A percentile compares a stretch with the other conserved stretches of the same genome.
Evolutionary conservation across 64 coral and sea anemone genomes (phyloP).

Genomic region (Dendrophyllia cribrosa): DNA sequence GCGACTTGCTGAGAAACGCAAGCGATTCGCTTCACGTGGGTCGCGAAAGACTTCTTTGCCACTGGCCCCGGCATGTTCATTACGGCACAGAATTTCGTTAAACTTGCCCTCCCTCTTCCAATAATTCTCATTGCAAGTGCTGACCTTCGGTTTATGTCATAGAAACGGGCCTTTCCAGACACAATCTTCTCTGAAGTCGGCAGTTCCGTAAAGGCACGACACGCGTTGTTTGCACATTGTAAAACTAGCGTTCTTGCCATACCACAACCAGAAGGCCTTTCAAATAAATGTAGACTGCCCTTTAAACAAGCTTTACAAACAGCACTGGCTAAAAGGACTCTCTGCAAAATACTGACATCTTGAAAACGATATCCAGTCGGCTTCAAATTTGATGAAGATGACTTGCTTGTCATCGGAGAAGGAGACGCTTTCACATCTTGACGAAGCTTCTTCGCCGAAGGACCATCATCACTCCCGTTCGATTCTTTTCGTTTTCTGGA

Average conservation of each 20-base stretch:
- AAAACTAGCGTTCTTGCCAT: not conserved
- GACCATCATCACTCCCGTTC: not conserved
- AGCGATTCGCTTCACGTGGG: constrained; percentile 4
- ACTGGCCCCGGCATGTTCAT: constrained; percentile 61
- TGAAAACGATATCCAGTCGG: not conserved
- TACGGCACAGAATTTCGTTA: not conserved
- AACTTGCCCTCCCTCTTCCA: not conserved
- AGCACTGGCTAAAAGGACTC: not conserved
- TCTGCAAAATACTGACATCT: not conserved
- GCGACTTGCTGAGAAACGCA: constrained; percentile 20
- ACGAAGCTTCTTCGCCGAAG: not conserved
- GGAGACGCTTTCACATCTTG: not conserved
- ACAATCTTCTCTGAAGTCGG: not conserved
- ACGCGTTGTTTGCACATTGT: not conserved
- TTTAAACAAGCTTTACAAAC: not conserved
- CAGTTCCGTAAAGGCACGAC: not conserved
- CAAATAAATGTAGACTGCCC: no score
- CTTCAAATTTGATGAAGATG: not conserved
- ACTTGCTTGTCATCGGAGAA: not conserved
- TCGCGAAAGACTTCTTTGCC: not conserved
- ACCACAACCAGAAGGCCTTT: no score
- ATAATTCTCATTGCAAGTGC: not conserved
- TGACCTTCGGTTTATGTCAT: constrained; percentile 27
- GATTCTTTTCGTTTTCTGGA: not conserved
- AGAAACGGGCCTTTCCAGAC: not conserved